Evolutionary conservation across 2,888 invertebrate species (phyloP), one percentile per base, ranked within the genome.

Genomic region (Cephus nigrinus): DNA sequence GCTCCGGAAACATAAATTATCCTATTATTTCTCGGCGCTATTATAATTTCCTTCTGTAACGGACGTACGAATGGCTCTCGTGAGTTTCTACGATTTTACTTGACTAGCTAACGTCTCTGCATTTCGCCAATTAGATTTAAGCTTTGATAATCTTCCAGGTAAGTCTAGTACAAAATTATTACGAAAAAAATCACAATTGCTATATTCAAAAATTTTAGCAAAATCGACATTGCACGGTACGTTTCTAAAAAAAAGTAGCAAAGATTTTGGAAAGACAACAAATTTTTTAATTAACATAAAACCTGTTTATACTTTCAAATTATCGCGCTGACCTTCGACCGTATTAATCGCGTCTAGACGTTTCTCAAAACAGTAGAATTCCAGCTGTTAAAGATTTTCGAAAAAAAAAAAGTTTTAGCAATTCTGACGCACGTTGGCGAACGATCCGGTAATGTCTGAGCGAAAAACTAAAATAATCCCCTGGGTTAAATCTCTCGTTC

Each of bases 1-100:
- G 74, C 74, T 33, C 74, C 33, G 74, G 74, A 34, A 34, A 33
- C n/a, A 73, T 73, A 73, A 73, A 73, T 73, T 33, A 33, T 35
- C 34, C 33, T 71, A 32, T 33, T 71, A 71, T 15, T 31, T 55
- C 40, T 23, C 23, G 40, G 40, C 40, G 40, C 40, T 55, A 55
- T 55, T 55, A 55, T 55, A 55, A 55, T 55, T 55, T 55, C 23
- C 40, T 55, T 55, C 40, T 9, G 5, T 23, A 55, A 55, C 40
- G 23, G 5, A 23, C 40, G 40, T 55, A 55, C 40, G 40, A 55
- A 55, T 23, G 40, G 40, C 40, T 55, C 15, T 55, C 40, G 40
- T 55, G 40, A 55, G 40, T 55, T 55, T 55, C 40, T 55, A 55
- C 23, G 23, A 55, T 55, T 23, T 55, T 5, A 55, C 40, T 23